A percentile compares a stretch with the other conserved stretches of the same genome.
phyloP scores from a whole-genome alignment of 1,140 invertebrate species.

The Hylaeus volcanicus region DNA sequence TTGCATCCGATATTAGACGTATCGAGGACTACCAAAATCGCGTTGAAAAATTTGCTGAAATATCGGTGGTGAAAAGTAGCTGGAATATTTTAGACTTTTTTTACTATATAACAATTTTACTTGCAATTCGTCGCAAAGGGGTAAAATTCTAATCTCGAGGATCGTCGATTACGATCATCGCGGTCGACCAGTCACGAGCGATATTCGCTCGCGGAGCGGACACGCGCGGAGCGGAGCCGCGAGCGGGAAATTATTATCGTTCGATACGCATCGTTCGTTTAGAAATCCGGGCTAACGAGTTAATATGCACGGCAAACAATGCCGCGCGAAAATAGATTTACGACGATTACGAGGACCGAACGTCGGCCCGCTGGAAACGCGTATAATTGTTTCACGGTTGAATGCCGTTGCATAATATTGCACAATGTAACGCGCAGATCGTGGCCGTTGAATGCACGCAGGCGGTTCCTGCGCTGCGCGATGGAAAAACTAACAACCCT shows the following conservation, averaged over 20 bases:
- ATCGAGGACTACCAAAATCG: no score
- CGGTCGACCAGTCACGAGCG: no score
- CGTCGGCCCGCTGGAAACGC: constrained; percentile 58
- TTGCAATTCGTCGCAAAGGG: no score
- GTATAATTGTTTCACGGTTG: constrained; percentile 66
- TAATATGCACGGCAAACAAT: constrained; percentile 64
- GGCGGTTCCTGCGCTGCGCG: constrained; percentile 2
- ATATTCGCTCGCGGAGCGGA: no score
- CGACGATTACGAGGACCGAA: constrained; percentile 56
- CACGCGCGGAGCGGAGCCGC: neutral
- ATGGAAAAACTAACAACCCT: constrained; percentile 34
- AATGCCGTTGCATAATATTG: constrained; percentile 63
- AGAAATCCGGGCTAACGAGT: constrained; percentile 58
- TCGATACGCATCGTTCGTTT: constrained; percentile 46
- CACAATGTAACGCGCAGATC: constrained; percentile 47
- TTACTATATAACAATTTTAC: no score
- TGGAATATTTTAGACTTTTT: no score
- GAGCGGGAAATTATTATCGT: constrained; percentile 42
- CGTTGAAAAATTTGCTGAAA: no score
- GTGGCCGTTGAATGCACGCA: constrained; percentile 15
- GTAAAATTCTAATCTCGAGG: no score
- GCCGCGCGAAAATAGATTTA: constrained; percentile 62
- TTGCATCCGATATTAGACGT: no score
- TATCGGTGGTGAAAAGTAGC: no score
- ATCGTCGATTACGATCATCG: no score